These are phyloP conservation scores for Engraulis encrasicolus DNA, from an alignment of 2,113 vertebrate species.

Conservation along the genomic window DNA sequence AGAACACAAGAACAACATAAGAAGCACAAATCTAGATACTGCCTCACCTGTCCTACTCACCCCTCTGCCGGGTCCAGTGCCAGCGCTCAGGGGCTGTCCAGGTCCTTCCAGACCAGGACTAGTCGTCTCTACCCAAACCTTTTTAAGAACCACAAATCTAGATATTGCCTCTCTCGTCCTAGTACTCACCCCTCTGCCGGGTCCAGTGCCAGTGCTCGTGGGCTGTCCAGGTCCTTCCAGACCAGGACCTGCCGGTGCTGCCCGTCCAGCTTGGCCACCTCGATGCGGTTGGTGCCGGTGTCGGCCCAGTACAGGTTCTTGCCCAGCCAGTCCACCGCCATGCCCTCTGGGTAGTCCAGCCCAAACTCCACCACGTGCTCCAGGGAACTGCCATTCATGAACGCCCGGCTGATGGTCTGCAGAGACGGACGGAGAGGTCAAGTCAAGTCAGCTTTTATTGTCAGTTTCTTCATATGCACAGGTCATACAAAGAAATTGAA, in stretches of 20 bases:
- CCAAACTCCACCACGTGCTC: conserved; percentile 96
- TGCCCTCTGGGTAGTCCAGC: conserved; percentile 96
- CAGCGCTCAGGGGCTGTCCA: conserved; percentile 91
- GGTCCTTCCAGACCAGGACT: conserved; percentile 95
- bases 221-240: conserved; percentile 97
- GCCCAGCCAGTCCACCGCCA: conserved; percentile 97
- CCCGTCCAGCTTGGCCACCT: conserved; percentile 93
- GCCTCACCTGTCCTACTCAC: conserved; percentile 64
- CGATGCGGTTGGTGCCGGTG: conserved; percentile 94
- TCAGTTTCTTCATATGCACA: too few relatives aligned
- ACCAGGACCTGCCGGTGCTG: conserved; percentile 94
- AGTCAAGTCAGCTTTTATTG: too few relatives aligned
- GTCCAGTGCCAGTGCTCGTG: conserved; percentile 88
- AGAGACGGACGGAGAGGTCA: conserved; percentile 38
- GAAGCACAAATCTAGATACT: too few relatives aligned
- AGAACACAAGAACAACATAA: too few relatives aligned
- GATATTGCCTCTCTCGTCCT: not conserved
- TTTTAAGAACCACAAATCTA: too few relatives aligned
- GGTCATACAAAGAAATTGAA: too few relatives aligned
- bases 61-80: conserved; percentile 93
- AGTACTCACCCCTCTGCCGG: conserved; percentile 88
- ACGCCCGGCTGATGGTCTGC: conserved; percentile 97
- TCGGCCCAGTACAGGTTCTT: conserved; percentile 98
- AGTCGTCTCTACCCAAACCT: conserved; percentile 94
- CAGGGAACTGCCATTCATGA: conserved; percentile 95